Percentiles rank a stretch among this genome's conserved stretches.
These are phyloP conservation scores for Anolis sagrei DNA, from an alignment of 2,113 vertebrate genomes.

Conservation along the genomic window DNA sequence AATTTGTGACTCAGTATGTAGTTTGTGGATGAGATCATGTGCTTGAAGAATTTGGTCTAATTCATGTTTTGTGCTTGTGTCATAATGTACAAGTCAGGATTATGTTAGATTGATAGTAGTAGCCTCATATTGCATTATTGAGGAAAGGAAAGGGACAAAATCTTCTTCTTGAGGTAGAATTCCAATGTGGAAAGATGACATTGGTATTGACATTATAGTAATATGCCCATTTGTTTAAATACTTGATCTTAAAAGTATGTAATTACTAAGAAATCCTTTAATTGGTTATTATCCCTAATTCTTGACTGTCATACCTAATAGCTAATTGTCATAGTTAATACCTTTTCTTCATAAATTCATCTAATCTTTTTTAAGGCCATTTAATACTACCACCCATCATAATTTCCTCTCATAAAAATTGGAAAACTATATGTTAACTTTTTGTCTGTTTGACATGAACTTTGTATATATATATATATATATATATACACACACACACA, in stretches of 20 bases:
- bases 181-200: background rate
- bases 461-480: too few relatives aligned
- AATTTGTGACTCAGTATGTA: background rate
- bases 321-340: background rate
- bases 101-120: background rate
- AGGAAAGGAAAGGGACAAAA: background rate
- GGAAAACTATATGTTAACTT: background rate
- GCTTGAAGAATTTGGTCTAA: background rate
- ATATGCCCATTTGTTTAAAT: background rate
- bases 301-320: background rate
- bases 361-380: background rate
- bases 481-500: too few relatives aligned
- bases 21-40: background rate
- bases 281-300: background rate
- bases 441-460: background rate
- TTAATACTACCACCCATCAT: background rate
- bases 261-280: background rate
- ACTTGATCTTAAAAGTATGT: background rate
- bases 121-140: background rate
- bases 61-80: background rate
- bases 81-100: background rate
- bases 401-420: background rate
- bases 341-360: background rate
- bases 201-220: background rate
- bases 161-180: background rate